phyloP scores from a whole-genome alignment of 2,113 vertebrate species.

The Crypturellus undulatus region DNA sequence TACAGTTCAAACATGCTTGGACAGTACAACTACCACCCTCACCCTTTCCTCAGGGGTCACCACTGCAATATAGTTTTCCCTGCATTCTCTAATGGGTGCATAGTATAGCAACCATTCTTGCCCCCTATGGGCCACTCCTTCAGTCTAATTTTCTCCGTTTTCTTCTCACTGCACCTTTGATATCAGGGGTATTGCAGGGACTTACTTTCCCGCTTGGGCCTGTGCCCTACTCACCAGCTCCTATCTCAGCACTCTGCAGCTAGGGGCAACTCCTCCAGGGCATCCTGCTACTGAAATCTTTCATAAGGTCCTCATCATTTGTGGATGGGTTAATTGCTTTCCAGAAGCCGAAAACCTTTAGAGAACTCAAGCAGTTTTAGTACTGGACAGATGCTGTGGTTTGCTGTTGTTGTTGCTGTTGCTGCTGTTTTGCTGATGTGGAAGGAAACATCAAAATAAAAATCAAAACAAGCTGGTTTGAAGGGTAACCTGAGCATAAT shows the following conservation, averaged over 20 bases:
- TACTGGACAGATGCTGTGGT: background rate
- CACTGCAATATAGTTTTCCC: no score
- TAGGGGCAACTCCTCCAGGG: background rate
- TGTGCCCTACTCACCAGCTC: background rate
- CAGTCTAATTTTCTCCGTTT: no score
- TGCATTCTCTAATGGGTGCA: no score
- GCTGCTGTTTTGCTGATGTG: background rate
- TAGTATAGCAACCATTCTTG: no score
- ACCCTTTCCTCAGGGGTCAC: no score
- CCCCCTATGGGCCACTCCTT: no score
- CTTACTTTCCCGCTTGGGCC: background rate
- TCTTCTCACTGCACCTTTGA: no score
- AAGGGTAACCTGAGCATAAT: background rate
- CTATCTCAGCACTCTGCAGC: background rate
- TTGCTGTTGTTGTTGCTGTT: background rate
- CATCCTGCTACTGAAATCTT: rapidly evolving
- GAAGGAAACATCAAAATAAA: conserved; percentile 16
- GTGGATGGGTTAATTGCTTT: background rate
- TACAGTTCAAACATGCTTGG: no score
- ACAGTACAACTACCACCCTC: no score
- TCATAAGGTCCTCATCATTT: rapidly evolving
- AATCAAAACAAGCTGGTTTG: background rate
- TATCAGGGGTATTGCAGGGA: no score
- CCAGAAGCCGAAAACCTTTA: background rate
- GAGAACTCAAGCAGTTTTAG: background rate